phyloP scores from a whole-genome alignment of 2,797 vertebrate species.

The Coregonus suidteri region DNA sequence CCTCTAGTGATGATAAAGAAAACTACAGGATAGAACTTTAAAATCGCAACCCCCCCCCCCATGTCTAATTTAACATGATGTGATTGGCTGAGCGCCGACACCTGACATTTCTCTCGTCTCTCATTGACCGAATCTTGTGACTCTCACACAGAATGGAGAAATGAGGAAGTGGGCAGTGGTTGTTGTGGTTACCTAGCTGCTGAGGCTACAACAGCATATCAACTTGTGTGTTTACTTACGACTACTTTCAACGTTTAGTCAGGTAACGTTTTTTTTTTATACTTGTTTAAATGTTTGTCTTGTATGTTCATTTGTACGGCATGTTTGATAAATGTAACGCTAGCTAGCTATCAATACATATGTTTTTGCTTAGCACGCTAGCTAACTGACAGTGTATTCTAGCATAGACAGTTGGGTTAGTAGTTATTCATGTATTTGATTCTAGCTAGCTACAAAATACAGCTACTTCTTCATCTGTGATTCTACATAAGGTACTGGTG shows the following conservation, averaged over 20 bases:
- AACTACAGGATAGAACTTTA: slow-evolving; percentile 8
- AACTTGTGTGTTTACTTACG: neutral
- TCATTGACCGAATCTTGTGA: neutral
- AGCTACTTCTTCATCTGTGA: no score
- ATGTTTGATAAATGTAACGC: neutral
- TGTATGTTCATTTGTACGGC: neutral
- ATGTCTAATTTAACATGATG: neutral
- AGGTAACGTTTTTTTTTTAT: neutral
- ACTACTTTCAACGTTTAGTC: neutral
- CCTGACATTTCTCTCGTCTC: neutral
- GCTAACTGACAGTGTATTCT: neutral
- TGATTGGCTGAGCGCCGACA: neutral
- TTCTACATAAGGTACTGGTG: no score
- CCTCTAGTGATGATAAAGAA: slow-evolving; percentile 36
- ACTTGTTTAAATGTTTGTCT: neutral
- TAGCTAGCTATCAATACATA: neutral
- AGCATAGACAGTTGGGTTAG: no score
- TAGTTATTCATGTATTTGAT: no score
- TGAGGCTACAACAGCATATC: neutral
- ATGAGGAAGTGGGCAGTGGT: neutral
- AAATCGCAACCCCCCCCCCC: no score
- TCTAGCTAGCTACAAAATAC: no score
- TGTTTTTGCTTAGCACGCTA: neutral
- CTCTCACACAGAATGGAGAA: neutral
- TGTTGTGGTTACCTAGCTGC: neutral